These are phyloP conservation scores for Brachionus plicatilis DNA, from an alignment of 1,140 invertebrate genomes.

Conservation along the genomic window DNA sequence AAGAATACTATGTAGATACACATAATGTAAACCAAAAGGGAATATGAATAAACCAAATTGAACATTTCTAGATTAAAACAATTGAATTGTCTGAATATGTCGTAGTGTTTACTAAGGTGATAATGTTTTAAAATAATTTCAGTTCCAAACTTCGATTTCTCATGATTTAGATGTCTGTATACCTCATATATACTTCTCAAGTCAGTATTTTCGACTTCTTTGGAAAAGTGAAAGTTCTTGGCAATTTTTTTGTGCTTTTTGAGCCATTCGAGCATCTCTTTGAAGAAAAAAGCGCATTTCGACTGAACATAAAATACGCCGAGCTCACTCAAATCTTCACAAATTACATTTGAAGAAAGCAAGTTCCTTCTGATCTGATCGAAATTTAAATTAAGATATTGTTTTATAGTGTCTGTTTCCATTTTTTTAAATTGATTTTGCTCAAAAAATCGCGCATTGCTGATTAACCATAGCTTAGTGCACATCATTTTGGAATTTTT, in stretches of 20 bases:
- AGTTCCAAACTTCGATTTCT: neutral
- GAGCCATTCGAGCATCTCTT: slow-evolving; percentile 9
- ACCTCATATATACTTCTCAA: neutral
- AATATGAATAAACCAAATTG: neutral
- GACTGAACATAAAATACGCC: neutral
- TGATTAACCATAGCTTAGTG: neutral
- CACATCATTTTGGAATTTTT: neutral
- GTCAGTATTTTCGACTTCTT: slow-evolving; percentile 11
- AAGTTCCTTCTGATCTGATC: neutral
- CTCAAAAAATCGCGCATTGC: neutral
- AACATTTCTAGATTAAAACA: neutral
- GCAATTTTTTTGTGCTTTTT: slow-evolving; percentile 25
- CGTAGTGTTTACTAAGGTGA: neutral
- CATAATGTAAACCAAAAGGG: neutral
- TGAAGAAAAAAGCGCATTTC: neutral
- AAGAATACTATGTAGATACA: neutral
- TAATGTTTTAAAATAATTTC: neutral
- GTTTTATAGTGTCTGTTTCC: neutral
- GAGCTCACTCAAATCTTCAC: neutral
- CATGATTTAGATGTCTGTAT: neutral
- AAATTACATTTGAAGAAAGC: neutral
- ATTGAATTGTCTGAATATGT: neutral
- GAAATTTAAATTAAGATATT: neutral
- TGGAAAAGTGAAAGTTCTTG: neutral
- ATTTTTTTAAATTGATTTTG: neutral